Percentiles rank a stretch among this genome's conserved stretches.
Evolutionary conservation across 2,113 vertebrate species (phyloP).

Genomic region (Gopherus flavomarginatus): DNA sequence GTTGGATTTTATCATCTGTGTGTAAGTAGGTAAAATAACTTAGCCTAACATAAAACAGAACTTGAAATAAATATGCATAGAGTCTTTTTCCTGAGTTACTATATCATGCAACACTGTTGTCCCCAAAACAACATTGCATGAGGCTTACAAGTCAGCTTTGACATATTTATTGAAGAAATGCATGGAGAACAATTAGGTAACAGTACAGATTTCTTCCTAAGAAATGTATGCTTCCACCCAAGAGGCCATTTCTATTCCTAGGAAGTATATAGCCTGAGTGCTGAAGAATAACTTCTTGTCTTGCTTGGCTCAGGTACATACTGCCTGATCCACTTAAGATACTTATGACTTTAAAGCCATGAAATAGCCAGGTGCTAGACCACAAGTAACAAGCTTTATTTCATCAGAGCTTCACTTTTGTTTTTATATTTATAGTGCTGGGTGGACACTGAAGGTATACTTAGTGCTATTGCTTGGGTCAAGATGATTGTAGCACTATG

Average conservation of each 20-base stretch:
- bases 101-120: neutral
- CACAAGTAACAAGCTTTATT: neutral
- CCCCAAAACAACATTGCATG: neutral
- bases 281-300: neutral
- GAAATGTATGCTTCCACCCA: neutral
- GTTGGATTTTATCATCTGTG: neutral
- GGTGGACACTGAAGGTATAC: neutral
- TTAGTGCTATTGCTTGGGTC: neutral
- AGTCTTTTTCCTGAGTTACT: neutral
- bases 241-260: neutral
- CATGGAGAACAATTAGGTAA: neutral
- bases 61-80: neutral
- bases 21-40: neutral
- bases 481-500: neutral
- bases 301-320: neutral
- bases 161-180: neutral
- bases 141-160: neutral
- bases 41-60: neutral
- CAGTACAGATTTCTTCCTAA: neutral
- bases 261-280: neutral
- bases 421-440: neutral
- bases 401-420: neutral
- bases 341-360: neutral
- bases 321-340: neutral
- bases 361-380: neutral